Percentiles rank a stretch among this genome's conserved stretches.
These are phyloP conservation scores for Drosophila flavopinicola DNA, from an alignment of 2,888 invertebrate species.

Conservation along the genomic window DNA sequence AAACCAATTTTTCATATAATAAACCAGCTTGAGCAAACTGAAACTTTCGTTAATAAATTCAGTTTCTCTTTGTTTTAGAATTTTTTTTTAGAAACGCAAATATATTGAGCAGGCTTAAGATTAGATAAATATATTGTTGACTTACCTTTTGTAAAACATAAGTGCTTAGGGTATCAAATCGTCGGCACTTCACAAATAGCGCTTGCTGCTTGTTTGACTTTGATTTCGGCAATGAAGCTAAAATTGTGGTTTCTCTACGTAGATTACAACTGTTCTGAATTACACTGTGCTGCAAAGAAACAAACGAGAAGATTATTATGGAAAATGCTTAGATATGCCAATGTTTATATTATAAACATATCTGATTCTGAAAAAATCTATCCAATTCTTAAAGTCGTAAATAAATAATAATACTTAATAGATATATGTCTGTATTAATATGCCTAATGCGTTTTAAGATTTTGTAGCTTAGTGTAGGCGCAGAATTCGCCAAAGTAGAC, in stretches of 20 bases:
- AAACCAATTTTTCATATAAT: no score
- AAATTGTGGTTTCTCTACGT: slow-evolving; percentile 25
- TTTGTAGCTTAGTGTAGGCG: slow-evolving; percentile 53
- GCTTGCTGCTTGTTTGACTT: slow-evolving; percentile 58
- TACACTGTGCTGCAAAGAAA: slow-evolving; percentile 39
- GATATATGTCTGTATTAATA: no score
- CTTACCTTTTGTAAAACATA: no score
- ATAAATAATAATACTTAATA: no score
- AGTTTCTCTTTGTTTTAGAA: no score
- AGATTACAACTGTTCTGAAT: slow-evolving; percentile 32
- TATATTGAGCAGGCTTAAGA: no score
- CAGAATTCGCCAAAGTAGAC: slow-evolving; percentile 65
- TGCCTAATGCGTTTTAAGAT: neutral
- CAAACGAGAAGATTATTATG: neutral
- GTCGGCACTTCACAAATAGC: fast-evolving
- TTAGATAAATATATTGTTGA: no score
- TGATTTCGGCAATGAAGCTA: slow-evolving; percentile 54
- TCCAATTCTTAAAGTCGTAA: neutral
- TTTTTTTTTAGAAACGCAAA: no score
- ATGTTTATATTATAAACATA: neutral
- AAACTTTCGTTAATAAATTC: no score
- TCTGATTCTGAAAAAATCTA: neutral
- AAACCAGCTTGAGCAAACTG: no score
- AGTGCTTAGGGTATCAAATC: slow-evolving; percentile 8
- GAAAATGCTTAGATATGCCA: neutral